These are phyloP conservation scores for Tetranychus piercei DNA, from an alignment of 2,888 invertebrate genomes.

Conservation along the genomic window DNA sequence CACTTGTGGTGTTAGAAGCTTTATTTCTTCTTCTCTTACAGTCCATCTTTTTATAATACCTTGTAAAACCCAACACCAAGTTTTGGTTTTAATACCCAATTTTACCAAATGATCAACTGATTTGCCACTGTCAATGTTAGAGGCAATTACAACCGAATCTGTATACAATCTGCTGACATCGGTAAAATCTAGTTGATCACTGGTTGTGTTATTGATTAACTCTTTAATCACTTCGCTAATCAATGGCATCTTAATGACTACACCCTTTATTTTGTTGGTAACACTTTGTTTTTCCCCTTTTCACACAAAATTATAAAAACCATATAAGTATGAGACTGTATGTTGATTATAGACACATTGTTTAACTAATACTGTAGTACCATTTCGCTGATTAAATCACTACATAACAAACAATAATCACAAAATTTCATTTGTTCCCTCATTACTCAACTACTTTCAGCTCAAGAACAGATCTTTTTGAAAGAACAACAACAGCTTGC, in stretches of 20 bases:
- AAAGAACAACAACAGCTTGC: too few species aligned
- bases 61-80: background rate
- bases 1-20: background rate
- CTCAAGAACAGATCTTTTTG: too few species aligned
- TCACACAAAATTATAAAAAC: background rate
- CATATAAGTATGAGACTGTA: background rate
- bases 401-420: background rate
- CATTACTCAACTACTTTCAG: background rate
- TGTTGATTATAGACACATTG: background rate
- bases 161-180: background rate
- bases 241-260: slow-evolving; percentile 1
- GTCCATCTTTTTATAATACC: background rate
- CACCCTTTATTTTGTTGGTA: background rate
- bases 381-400: background rate
- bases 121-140: background rate
- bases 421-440: background rate
- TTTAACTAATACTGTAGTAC: background rate
- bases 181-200: background rate
- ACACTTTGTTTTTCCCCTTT: background rate
- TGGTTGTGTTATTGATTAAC: background rate
- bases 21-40: background rate
- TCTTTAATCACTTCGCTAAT: background rate
- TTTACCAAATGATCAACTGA: background rate
- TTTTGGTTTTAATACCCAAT: background rate
- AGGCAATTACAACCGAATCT: background rate